Conservation (phyloP, 2,113 vertebrate genomes). For the Steatornis caripensis region DNA sequence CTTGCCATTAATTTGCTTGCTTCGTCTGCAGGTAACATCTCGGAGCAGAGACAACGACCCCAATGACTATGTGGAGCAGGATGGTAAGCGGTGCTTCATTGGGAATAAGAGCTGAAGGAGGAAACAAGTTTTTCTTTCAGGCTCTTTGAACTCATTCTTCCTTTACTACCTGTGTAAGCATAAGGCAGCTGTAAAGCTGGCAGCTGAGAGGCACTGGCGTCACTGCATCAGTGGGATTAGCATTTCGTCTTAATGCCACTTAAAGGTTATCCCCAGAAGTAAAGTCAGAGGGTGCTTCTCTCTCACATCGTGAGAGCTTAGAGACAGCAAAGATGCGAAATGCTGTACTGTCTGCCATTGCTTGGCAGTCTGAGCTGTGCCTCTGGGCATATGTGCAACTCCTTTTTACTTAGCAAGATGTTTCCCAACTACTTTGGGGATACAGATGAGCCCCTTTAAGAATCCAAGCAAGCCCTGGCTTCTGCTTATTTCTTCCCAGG, state of each 20-base stretch:
- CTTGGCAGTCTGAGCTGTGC: not conserved
- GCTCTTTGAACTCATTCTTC: not conserved
- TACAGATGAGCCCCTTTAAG: not conserved
- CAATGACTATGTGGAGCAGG: conserved; percentile 95
- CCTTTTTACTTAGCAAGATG: not conserved
- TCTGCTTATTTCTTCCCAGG: not conserved
- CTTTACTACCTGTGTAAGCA: fast-evolving
- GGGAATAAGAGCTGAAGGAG: not conserved
- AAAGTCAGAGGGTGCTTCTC: not conserved
- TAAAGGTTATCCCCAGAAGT: not conserved
- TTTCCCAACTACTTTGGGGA: not conserved
- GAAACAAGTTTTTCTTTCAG: not conserved
- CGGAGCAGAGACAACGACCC: conserved; percentile 95
- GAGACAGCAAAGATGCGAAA: not conserved
- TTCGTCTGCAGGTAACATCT: conserved; percentile 86
- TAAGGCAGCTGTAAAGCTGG: not conserved
- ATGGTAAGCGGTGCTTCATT: conserved; percentile 73
- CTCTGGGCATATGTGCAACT: not conserved
- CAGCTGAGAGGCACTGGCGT: not conserved
- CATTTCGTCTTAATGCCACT: not conserved
- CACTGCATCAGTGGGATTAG: not conserved
- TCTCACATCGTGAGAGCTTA: not conserved
- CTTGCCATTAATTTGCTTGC: not conserved
- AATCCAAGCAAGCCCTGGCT: not conserved
- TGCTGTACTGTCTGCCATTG: not conserved